Conservation (phyloP, 2,797 vertebrate genomes). For the Sebastes itinus region DNA sequence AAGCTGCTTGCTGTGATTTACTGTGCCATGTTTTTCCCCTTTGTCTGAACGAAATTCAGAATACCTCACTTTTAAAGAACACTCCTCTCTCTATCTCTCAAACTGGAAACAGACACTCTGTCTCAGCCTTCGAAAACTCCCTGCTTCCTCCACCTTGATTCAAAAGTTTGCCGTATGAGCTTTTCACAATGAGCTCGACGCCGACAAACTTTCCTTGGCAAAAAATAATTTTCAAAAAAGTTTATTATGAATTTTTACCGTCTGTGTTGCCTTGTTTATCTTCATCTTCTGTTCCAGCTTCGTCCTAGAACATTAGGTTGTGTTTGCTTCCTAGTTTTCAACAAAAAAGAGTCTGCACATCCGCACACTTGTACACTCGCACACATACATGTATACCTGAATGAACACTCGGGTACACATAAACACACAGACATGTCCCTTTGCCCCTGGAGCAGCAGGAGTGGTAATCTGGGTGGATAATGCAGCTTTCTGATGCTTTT, state of each 20-base stretch:
- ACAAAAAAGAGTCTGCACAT: neutral
- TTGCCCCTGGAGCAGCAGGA: conserved; percentile 52
- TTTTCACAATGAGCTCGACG: neutral
- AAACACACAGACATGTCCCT: conserved; percentile 6
- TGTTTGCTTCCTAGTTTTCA: conserved; percentile 26
- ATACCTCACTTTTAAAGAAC: conserved; percentile 25
- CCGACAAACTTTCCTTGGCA: conserved; percentile 25
- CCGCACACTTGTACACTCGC: neutral
- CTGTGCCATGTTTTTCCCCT: neutral
- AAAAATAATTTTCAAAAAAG: neutral
- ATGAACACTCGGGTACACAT: neutral
- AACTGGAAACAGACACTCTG: neutral
- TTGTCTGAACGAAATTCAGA: conserved; percentile 6
- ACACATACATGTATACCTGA: conserved; percentile 7
- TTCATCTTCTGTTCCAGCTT: conserved; percentile 21
- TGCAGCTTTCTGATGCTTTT: conserved; percentile 52
- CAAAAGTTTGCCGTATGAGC: conserved; percentile 17
- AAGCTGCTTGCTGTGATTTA: neutral
- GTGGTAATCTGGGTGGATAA: conserved; percentile 62
- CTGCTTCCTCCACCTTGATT: conserved; percentile 5
- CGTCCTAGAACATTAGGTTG: conserved; percentile 34
- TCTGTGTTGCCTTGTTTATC: conserved; percentile 30
- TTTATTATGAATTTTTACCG: conserved; percentile 11
- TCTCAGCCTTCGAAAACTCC: conserved; percentile 11
- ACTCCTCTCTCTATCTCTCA: conserved; percentile 10